Evolutionary conservation across 2,797 vertebrate species (phyloP), one percentile per base, ranked within the genome.

Genomic region (Clarias platycephalus): DNA sequence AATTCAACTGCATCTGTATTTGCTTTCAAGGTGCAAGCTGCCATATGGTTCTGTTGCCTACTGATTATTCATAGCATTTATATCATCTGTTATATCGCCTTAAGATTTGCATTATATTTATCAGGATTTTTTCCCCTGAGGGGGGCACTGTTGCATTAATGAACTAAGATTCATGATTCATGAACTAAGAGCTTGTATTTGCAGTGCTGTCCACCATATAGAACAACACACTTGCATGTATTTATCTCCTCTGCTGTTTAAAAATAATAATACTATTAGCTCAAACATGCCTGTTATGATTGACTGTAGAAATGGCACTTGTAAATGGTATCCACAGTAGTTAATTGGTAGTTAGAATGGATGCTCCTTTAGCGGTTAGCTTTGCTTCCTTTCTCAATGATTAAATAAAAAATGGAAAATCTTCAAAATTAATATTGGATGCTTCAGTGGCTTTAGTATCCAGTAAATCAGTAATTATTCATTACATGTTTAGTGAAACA

Each of bases 61-160:
- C 78, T 84, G 75, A 84, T 40, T 82, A 81, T 67, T 68, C 62
- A 34, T 76, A 26, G 13, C 34, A 67, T 78, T 58, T 78, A 26
- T 85, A 37, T 49, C 28, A 22, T 76, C 70, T 86, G 66, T 70
- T 77, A 53, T 85, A 18, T 84, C 40, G 78, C 53, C 80, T 34
- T 76, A 58, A 83, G 72, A 75, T 10, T 31, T 72, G 28, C 34
- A 24, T 64, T 87, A 74, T 34, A 60, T 80, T 76, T 24, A 76
- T 57, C 18, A 31, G 44, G 84, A 57, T 57, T 28, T 89, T 87
- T 82, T 91, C 86, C 90, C 94, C 94, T 94, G 94, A 92, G 88
- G 94, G 93, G 93, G 95, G 95, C 95, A 93, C 94, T 95, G 92
- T 95, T 94, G 92, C 91, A 92, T 44, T 44, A 44, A 44, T 44